Evolutionary conservation across 2,113 vertebrate genomes (phyloP), one percentile per base, ranked within the genome.

Genomic region (Clarias gariepinus): DNA sequence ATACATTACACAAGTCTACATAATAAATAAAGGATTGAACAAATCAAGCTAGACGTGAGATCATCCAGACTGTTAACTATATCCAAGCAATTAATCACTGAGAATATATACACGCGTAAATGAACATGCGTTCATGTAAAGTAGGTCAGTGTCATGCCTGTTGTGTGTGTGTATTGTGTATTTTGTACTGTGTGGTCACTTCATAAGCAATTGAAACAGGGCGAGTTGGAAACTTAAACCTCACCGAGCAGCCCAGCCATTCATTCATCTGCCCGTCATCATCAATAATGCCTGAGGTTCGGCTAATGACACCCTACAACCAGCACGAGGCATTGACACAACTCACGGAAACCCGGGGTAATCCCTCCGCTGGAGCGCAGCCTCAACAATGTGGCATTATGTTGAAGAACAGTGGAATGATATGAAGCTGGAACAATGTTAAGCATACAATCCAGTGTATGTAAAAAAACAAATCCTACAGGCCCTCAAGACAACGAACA

Each of bases 251-350:
- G 69, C 41, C 52, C 81, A 78, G 81, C 55, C 73, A 83, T 83
- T 82, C 73, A 87, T 87, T 83, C 81, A 78, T 41, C 71, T 57
- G 81, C 41, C 71, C 58, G 5, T 33, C 41, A 55, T 87, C 86
- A 87, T 87, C 86, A 87, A 87, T 87, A 83, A 87, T 87, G 86
- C 60, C 86, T 81, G 86, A 87, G 60, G 71, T 73, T 64, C 81
- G 5, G 58, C 81, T 63, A 64, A 81, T 52, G 47, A 66, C 81
- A 58, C 81, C 41, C 57, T 52, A n/a, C 69, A 55, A 36, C 28
- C 86, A 77, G 80, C 58, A 74, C 8, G 25, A 23, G 47, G 52
- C 53, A 30, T 28, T 10, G 57, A 64, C 4, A 58, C 41, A 73
- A 55, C 68, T 82, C 71, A 7, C 13, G 28, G 28, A n/a, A 52